These are phyloP conservation scores for Sphenopsis melanotis DNA, from an alignment of 2,797 vertebrate species.

Conservation along the genomic window DNA sequence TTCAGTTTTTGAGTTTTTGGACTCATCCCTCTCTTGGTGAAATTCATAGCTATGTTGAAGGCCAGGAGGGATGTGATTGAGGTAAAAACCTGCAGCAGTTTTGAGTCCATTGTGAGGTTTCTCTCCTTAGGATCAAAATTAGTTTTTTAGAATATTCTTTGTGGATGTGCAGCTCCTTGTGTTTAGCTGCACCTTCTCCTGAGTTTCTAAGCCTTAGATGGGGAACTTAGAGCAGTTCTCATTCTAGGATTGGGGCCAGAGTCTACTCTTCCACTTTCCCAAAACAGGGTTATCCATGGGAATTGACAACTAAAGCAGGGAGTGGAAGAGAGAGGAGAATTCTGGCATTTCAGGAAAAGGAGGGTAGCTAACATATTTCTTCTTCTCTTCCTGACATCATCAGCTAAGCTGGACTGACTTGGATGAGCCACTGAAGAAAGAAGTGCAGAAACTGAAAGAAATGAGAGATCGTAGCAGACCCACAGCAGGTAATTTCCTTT, in stretches of 20 bases:
- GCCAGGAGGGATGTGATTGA: not conserved
- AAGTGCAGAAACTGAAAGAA: conserved; percentile 83
- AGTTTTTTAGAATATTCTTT: not conserved
- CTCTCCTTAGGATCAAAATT: not conserved
- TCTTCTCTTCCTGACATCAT: not conserved
- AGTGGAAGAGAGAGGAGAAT: not conserved
- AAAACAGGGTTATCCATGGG: not conserved
- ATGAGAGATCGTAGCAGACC: conserved; percentile 72
- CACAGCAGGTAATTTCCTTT: conserved; percentile 66
- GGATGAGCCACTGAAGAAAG: conserved; percentile 86
- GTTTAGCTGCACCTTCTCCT: not conserved
- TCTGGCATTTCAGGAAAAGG: not conserved
- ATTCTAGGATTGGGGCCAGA: not conserved
- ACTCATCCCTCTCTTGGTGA: not conserved
- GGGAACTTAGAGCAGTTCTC: not conserved
- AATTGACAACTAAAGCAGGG: not conserved
- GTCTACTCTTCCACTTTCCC: not conserved
- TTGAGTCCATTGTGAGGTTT: not conserved
- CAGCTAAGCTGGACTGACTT: conserved; percentile 90
- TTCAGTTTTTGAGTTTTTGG: not conserved
- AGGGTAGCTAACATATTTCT: not conserved
- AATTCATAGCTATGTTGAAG: not conserved
- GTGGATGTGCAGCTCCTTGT: not conserved
- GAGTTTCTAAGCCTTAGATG: not conserved
- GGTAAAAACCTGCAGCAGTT: not conserved